Evolutionary conservation across 2,797 vertebrate species (phyloP).

Genomic region (Avahi laniger): DNA sequence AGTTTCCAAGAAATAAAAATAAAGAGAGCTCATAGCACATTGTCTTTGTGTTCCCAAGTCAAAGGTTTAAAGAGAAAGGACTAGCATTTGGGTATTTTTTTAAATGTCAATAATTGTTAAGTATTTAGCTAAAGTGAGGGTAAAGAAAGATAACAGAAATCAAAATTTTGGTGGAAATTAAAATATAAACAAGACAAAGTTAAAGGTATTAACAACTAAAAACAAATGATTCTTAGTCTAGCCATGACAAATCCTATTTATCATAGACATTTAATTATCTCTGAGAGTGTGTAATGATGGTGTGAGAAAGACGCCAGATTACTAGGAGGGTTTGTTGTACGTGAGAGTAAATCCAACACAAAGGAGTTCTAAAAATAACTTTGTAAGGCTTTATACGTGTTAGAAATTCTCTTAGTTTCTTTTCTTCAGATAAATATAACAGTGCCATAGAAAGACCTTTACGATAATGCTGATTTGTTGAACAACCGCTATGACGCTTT

Average conservation of each 20-base stretch:
- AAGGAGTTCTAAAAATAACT: slow-evolving; percentile 22
- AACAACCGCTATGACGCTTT: neutral
- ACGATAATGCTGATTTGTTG: neutral
- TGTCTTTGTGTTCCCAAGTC: neutral
- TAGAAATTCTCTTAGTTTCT: neutral
- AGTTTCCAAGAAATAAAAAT: neutral
- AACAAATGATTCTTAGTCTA: slow-evolving; percentile 60
- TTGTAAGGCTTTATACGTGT: neutral
- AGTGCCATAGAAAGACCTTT: neutral
- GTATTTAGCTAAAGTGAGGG: neutral
- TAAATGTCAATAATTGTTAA: neutral
- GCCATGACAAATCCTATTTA: slow-evolving; percentile 55
- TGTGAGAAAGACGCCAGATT: slow-evolving; percentile 45
- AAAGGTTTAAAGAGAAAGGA: slow-evolving; percentile 2
- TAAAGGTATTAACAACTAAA: slow-evolving; percentile 22
- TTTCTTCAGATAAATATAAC: neutral
- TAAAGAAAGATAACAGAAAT: slow-evolving; percentile 10
- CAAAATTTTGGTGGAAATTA: slow-evolving; percentile 30
- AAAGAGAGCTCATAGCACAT: neutral
- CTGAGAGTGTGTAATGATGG: slow-evolving; percentile 54
- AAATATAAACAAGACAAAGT: slow-evolving; percentile 49
- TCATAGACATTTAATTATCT: slow-evolving; percentile 73
- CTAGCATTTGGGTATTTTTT: neutral
- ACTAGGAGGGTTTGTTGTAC: neutral
- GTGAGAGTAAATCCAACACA: neutral